These are phyloP conservation scores for Rhagonycha lutea DNA, from an alignment of 2,888 invertebrate species.

Conservation along the genomic window DNA sequence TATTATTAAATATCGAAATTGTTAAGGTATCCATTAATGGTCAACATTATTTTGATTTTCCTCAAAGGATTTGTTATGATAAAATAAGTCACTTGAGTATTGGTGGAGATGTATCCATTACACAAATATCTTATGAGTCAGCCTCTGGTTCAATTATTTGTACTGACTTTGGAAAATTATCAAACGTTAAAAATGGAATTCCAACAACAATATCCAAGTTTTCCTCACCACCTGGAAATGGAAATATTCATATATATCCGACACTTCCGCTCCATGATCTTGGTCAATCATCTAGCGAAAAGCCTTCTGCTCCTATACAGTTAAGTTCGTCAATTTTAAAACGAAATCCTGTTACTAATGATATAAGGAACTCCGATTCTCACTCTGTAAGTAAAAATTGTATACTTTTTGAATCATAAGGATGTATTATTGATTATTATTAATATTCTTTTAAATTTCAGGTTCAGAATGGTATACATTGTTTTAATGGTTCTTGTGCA, in stretches of 20 bases:
- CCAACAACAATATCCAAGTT: too few relatives aligned
- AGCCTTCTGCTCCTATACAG: too few relatives aligned
- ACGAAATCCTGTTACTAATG: not conserved
- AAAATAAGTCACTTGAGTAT: constrained; percentile 70
- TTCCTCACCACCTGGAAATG: not conserved
- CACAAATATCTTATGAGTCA: constrained; percentile 69
- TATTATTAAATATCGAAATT: not conserved
- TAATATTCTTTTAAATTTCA: not conserved
- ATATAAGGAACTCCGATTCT: not conserved
- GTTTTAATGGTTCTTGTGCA: not conserved
- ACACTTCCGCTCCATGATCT: not conserved
- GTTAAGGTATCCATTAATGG: constrained; percentile 78
- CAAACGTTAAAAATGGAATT: too few relatives aligned
- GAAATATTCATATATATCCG: not conserved
- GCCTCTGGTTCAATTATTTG: not conserved
- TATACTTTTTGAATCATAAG: not conserved
- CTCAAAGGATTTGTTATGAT: constrained; percentile 70
- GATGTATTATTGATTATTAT: not conserved
- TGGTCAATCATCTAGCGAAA: not conserved
- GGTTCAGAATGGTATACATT: not conserved
- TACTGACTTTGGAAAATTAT: too few relatives aligned
- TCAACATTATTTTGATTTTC: constrained; percentile 76
- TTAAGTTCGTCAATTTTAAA: not conserved
- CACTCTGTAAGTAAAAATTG: not conserved
- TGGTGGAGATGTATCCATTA: constrained; percentile 76